Evolutionary conservation across 2,797 vertebrate genomes (phyloP), one percentile per base, ranked within the genome.

Genomic region (Pyrrhura leucotis): DNA sequence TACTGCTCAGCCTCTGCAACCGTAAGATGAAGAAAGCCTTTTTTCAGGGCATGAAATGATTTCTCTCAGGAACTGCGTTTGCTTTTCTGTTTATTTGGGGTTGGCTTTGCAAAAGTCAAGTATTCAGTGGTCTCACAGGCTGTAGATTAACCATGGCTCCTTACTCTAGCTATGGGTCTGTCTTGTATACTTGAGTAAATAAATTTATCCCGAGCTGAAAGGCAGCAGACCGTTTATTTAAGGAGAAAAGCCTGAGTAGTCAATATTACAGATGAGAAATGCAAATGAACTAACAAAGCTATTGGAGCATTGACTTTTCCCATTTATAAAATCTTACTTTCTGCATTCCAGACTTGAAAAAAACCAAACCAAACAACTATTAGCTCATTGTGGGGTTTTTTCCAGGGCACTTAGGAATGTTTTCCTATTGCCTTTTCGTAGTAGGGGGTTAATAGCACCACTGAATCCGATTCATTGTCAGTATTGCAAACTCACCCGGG

Each of bases 221-320:
- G 59, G 67, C 77, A 85, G 47, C 63, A 93, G 77, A 35, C 35
- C 1, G 2, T 84, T 90, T 29, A 26, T 77, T 63, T 74, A 85
- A 82, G 1, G 1, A 94, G 80, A 67, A 85, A 50, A 95, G 37
- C 88, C 85, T 33, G 37, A 67, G 48, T 35, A 37, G 88, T 71
- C 72, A 66, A 20, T 87, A 85, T 63, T 58, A 53, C 28, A 56
- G 61, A 75, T 50, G 78, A 89, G 73, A 85, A 89, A 91, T 88
- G 83, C 81, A 83, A 80, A 87, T 54, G 35, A 83, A 26, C 42
- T 16, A 12, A 16, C 51, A 56, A 18, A 42, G 37, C 51, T 71
- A 9, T 65, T 62, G 19, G 37, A 92, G 45, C 20, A n/a, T 7
- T 45, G 81, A 29, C 17, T 96, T 88, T 53, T 26, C 66, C 33